These are phyloP conservation scores for Trochalopteron elliotii DNA, from an alignment of 2,113 vertebrate genomes.

Conservation along the genomic window DNA sequence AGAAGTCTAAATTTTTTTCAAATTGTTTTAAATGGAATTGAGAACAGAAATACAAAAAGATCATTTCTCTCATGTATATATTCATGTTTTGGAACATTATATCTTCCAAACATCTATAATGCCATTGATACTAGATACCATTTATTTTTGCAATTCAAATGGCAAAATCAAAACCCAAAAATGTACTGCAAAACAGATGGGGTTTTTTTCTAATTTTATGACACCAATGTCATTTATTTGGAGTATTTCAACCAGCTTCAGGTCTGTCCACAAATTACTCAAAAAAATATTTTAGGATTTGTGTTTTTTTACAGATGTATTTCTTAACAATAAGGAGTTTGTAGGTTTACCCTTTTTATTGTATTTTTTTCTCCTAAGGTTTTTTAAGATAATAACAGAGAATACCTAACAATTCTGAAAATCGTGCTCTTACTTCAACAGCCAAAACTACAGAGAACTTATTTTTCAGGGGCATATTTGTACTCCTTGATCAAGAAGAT, in stretches of 20 bases:
- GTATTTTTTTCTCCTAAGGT: neutral
- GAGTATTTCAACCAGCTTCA: neutral
- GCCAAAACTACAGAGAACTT: neutral
- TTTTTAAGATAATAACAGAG: neutral
- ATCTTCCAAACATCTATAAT: no score
- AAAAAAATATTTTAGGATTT: neutral
- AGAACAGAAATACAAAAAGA: neutral
- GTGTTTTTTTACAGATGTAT: neutral
- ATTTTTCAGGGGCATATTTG: neutral
- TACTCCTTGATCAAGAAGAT: neutral
- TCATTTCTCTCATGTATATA: neutral
- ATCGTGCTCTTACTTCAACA: neutral
- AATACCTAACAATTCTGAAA: neutral
- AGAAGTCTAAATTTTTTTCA: accelerated
- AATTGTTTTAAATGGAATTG: neutral
- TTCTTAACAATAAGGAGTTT: neutral
- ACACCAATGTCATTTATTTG: neutral
- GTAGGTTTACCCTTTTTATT: neutral
- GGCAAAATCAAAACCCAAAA: neutral
- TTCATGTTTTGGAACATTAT: neutral
- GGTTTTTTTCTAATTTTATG: neutral
- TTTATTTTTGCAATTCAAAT: neutral
- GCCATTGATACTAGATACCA: neutral
- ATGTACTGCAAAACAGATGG: neutral
- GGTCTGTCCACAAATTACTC: neutral